Base-by-base conservation (phyloP, 2,888 invertebrate genomes). In the Caenorhabditis auriculariae region DNA sequence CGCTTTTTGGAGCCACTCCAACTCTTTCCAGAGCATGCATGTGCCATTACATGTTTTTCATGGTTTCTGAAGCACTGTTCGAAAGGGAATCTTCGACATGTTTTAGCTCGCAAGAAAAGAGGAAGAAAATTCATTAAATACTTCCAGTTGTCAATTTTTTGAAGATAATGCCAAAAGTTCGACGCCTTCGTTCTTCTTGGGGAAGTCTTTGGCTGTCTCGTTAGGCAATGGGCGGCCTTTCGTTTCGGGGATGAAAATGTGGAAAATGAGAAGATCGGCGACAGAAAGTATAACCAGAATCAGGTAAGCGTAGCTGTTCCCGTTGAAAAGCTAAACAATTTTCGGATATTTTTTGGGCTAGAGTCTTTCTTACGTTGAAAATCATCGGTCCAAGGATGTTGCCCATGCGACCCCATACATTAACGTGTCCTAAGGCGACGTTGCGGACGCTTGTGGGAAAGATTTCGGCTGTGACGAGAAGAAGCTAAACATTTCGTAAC, bases 361-460 rank as follows among this genome's bases (percentile, higher is more conserved):
- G 9, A 9, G 35, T 35, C n/a, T n/a, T 35, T 35, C 9, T 35
- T 35, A 9, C 35, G 9, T n/a, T 61, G 60, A 73, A 70, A 28
- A 70, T 60, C 54, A 67, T 57, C 1, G 72, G 72, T 29, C 72
- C 69, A 21, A 70, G 54, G 3, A 70, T 63, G 46, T 66, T 73
- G 12, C 70, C 72, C 21, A 73, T 37, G 44, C 72, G 46, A 17
- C 72, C 72, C 41, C 58, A 62, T 9, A 73, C 70, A 51, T 69
- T 70, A 1, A 63, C 58, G 58, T 73, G 61, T 1, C 70, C 68
- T 15, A 61, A 60, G 5, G 72, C 72, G 4, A 69, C 46, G 28
- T 67, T 68, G 38, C 72, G 47, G 32, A 73, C 60, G 15, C 63
- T 66, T 2, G 72, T 73, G 29, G 72, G 70, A 50, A 73, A 73